Evolutionary conservation across 1,140 invertebrate genomes (phyloP), one percentile per base, ranked within the genome.

Genomic region (Lucilia sericata): DNA sequence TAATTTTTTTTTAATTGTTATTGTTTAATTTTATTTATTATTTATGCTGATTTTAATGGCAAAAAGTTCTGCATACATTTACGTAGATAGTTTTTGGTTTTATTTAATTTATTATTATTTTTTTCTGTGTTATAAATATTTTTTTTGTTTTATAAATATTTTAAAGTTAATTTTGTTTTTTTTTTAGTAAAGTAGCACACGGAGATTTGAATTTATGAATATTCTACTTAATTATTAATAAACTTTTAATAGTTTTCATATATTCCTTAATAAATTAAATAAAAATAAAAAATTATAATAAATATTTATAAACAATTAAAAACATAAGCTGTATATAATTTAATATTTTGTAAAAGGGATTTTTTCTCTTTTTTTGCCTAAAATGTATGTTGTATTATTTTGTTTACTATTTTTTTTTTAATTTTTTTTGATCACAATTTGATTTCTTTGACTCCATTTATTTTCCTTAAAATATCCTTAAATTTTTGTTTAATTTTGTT

Each of bases 111-210:
- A 36, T 65, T 13, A 47, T 36, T 82, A 34, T 82, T 65, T 82
- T 51, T 8, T 55, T 82, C 10, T 60, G 25, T 30, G 25, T 82
- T 82, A 55, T 82, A 82, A 82, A 55, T 55, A 82, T 60, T 49
- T 82, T 82, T 19, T 70, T 70, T 12, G 47, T 82, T 55, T 78
- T 78, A 42, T 78, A 78, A 36, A 47, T 78, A 47, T 19, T 80
- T 80, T 21, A 13, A 80, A 47, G 75, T 78, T 78, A 42, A 0
- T 78, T 80, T 51, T 80, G 19, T 4, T 80, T 25, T 47, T 34
- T 82, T 19, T 82, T 47, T 30, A 70, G 51, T 82, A 82, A 82
- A 82, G 82, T 82, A 82, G 82, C 82, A 82, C 82, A 82, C 82
- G 65, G 55, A 82, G 82, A 82, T 82, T 82, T 82, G 42, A 80